A percentile compares a stretch with the other conserved stretches of the same genome.
These are phyloP conservation scores for Drosophila trapezifrons DNA, from an alignment of 1,140 invertebrate species.

Conservation along the genomic window DNA sequence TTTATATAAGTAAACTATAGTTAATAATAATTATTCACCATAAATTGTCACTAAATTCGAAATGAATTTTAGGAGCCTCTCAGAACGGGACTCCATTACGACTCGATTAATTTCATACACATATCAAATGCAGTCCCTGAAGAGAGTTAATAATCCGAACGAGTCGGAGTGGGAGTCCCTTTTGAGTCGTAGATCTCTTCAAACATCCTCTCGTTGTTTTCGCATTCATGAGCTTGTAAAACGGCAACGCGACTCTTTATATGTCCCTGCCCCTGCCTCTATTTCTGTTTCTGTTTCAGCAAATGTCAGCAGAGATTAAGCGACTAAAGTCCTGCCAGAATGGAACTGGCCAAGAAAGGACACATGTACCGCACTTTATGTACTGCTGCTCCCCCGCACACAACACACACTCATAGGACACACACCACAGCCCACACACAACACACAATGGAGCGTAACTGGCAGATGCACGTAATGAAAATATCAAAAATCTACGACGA, in stretches of 20 bases:
- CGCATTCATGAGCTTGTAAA: constrained; percentile 44
- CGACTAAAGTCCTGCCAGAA: constrained; percentile 57
- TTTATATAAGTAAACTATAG: too few species aligned
- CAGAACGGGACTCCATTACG: too few species aligned
- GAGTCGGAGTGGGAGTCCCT: background rate
- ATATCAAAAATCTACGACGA: constrained; percentile 79
- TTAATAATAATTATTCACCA: too few species aligned
- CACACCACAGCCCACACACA: constrained; percentile 6
- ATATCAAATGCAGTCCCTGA: background rate
- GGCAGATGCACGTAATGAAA: constrained; percentile 80
- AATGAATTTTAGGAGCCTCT: too few species aligned
- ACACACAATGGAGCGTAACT: constrained; percentile 55
- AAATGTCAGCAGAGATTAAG: constrained; percentile 80
- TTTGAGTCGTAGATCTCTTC: constrained; percentile 18
- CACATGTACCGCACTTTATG: constrained; percentile 72
- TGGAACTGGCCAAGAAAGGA: constrained; percentile 38
- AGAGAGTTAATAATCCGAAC: constrained; percentile 11
- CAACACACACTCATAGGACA: background rate
- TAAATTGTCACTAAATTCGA: too few species aligned
- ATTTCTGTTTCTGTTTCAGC: constrained; percentile 32
- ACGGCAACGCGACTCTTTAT: constrained; percentile 15
- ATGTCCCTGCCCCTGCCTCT: background rate
- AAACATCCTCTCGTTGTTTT: constrained; percentile 36
- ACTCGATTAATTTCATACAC: background rate
- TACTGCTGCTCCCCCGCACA: constrained; percentile 21